These are phyloP conservation scores for Dusona sp. DNA, from an alignment of 2,888 invertebrate genomes.

Conservation along the genomic window DNA sequence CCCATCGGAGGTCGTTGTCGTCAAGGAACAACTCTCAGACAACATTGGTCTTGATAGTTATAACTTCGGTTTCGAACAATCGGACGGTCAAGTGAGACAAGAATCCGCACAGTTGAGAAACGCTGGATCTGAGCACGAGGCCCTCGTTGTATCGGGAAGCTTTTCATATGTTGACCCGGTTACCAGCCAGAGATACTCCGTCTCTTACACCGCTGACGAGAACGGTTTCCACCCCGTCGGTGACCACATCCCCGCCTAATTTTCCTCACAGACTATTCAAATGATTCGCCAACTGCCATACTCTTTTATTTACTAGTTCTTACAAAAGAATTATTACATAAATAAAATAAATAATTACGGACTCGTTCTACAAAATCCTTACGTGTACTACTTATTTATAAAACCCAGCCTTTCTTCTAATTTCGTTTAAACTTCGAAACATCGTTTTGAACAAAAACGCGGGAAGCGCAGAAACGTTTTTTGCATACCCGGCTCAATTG, in stretches of 20 bases:
- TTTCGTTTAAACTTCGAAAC: not conserved
- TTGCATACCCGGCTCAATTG: no score
- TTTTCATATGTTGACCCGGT: constrained; percentile 76
- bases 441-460: not conserved
- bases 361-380: not conserved
- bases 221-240: constrained; percentile 77
- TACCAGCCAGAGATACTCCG: constrained; percentile 72
- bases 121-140: constrained; percentile 69
- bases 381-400: not conserved
- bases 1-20: constrained; percentile 63
- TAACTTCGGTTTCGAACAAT: constrained; percentile 75
- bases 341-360: not conserved
- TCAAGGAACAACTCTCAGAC: constrained; percentile 75
- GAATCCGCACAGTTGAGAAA: constrained; percentile 75
- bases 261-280: not conserved
- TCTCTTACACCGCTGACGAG: constrained; percentile 77
- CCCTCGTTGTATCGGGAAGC: constrained; percentile 75
- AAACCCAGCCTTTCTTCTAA: not conserved
- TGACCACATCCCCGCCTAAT: constrained; percentile 73
- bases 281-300: constrained; percentile 20
- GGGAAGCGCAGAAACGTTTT: no score
- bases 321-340: not conserved
- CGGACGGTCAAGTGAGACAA: constrained; percentile 73
- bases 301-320: not conserved
- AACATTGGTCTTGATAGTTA: constrained; percentile 79